Percentiles rank a stretch among this genome's conserved stretches.
phyloP scores from a whole-genome alignment of 2,113 vertebrate species.

The Gracilinanus agilis region DNA sequence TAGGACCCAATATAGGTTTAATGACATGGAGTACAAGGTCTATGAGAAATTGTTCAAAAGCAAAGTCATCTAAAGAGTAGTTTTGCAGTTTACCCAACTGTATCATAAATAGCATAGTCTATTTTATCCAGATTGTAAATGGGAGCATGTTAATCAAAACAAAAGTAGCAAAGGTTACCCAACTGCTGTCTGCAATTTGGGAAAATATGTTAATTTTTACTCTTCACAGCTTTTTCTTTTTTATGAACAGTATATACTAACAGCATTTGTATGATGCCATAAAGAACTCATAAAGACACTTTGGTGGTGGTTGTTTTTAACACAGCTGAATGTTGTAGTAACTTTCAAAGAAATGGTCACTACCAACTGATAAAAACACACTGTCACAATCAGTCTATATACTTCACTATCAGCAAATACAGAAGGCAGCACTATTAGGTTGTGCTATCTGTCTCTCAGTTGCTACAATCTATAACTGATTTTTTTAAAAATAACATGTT shows the following conservation, averaged over 20 bases:
- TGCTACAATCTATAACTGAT: neutral
- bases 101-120: conserved; percentile 7
- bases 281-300: neutral
- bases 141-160: conserved; percentile 1
- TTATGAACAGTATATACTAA: neutral
- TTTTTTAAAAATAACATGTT: neutral
- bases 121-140: neutral
- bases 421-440: too few relatives aligned
- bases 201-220: neutral
- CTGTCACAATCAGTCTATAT: neutral
- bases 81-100: neutral
- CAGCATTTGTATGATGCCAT: neutral
- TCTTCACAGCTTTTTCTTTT: neutral
- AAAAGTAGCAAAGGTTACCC: neutral
- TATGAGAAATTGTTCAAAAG: conserved; percentile 71
- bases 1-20: conserved; percentile 68
- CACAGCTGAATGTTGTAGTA: neutral
- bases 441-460: neutral
- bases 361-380: neutral
- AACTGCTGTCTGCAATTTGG: conserved; percentile 1
- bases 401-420: neutral
- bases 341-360: neutral
- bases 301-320: neutral
- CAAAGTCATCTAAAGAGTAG: conserved; percentile 20
- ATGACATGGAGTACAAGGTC: conserved; percentile 68